Conservation (phyloP, 1,140 invertebrate genomes). For the Drosophila navojoa region DNA sequence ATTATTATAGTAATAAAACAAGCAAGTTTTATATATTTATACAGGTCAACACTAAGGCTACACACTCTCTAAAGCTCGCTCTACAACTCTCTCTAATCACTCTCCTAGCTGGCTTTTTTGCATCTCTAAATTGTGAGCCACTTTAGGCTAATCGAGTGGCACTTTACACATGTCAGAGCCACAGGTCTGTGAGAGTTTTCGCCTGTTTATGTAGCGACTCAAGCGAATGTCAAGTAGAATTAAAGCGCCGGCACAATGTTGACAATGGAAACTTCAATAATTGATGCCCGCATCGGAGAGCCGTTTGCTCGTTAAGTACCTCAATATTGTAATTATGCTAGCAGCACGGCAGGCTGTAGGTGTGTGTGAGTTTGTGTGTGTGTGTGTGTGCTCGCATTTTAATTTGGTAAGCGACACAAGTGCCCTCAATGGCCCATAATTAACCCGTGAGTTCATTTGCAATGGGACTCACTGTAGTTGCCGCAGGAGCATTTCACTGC, state of each 20-base stretch:
- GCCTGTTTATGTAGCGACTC: not conserved
- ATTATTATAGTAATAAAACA: too few species aligned
- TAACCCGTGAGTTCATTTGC: conserved; percentile 65
- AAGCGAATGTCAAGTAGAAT: conserved; percentile 1
- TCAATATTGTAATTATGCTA: conserved; percentile 46
- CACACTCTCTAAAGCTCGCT: too few species aligned
- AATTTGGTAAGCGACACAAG: conserved; percentile 54
- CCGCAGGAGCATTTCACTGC: not conserved
- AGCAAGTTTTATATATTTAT: too few species aligned
- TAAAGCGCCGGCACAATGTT: not conserved
- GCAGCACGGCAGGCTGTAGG: not conserved
- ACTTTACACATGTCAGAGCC: conserved; percentile 9
- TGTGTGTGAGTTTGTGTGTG: not conserved
- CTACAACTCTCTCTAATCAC: too few species aligned
- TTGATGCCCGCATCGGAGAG: conserved; percentile 18
- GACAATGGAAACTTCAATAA: conserved; percentile 27
- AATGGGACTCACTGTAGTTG: conserved; percentile 16
- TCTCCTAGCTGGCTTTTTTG: too few species aligned
- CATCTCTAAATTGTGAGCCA: conserved; percentile 2
- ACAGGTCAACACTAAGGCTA: too few species aligned
- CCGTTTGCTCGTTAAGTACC: conserved; percentile 15
- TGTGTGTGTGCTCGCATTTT: conserved; percentile 24
- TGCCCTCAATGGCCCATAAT: conserved; percentile 56
- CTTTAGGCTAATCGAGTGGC: conserved; percentile 2
- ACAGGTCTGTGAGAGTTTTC: conserved; percentile 1